Evolutionary conservation across 1,140 invertebrate genomes (phyloP).

Genomic region (Habropoda laboriosa): DNA sequence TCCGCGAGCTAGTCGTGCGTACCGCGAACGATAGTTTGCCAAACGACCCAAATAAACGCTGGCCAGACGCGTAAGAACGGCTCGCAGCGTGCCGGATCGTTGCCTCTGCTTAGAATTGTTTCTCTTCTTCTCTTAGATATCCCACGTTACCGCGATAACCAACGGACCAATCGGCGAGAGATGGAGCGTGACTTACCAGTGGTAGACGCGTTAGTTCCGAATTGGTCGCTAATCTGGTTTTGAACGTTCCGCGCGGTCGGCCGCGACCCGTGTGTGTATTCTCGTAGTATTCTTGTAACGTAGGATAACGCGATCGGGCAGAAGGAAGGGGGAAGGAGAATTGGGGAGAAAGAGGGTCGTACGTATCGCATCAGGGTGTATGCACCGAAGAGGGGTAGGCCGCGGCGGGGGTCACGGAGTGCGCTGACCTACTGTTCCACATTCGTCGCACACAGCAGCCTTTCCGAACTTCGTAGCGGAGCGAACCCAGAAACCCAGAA

Average conservation of each 20-base stretch:
- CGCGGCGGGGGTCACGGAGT: conserved; percentile 79
- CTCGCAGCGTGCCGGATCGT: no score
- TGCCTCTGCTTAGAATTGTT: no score
- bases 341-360: conserved; percentile 31
- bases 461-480: conserved; percentile 74
- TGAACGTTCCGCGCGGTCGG: neutral
- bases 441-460: conserved; percentile 77
- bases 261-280: no score
- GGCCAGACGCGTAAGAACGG: neutral
- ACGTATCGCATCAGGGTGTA: conserved; percentile 66
- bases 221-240: neutral
- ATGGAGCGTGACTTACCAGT: no score
- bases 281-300: no score
- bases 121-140: no score
- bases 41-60: conserved; percentile 21
- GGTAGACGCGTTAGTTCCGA: no score
- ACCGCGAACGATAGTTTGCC: neutral
- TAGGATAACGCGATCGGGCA: conserved; percentile 62
- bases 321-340: conserved; percentile 26
- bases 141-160: no score
- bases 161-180: no score
- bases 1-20: conserved; percentile 18
- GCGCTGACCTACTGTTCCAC: conserved; percentile 81
- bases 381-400: conserved; percentile 72
- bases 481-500: conserved; percentile 74